phyloP scores from a whole-genome alignment of 2,797 vertebrate genomes.

The Psittacula echo region DNA sequence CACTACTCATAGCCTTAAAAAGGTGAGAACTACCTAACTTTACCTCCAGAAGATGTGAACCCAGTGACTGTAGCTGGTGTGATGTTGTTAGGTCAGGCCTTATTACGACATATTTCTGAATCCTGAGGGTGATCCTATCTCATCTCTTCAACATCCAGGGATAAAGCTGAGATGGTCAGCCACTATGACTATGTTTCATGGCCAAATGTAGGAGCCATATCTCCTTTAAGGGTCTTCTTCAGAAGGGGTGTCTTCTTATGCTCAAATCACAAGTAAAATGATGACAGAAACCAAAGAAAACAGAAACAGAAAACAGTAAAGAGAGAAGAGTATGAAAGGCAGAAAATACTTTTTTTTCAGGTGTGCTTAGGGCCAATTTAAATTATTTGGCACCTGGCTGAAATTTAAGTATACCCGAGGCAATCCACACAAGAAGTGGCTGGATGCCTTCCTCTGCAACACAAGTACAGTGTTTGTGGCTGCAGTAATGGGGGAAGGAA shows the following conservation, averaged over 20 bases:
- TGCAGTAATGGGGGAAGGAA: constrained; percentile 16
- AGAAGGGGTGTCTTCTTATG: background rate
- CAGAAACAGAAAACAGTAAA: background rate
- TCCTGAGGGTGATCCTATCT: background rate
- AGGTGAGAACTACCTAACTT: background rate
- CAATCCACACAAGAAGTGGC: background rate
- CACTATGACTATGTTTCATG: background rate
- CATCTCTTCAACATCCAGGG: background rate
- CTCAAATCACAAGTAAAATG: background rate
- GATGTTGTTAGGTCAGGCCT: background rate
- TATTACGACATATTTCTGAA: background rate
- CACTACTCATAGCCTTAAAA: background rate
- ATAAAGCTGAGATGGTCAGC: background rate
- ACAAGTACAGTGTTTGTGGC: background rate
- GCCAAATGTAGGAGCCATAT: background rate
- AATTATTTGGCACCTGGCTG: constrained; percentile 12
- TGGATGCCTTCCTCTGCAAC: background rate
- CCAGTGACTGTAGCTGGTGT: rapidly evolving
- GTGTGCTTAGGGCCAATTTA: background rate
- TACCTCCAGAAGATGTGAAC: background rate
- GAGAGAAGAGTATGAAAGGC: background rate
- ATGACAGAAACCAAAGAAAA: background rate
- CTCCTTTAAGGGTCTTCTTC: background rate
- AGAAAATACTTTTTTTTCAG: background rate
- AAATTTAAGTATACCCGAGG: background rate